Percentiles rank a stretch among this genome's conserved stretches.
Conservation (phyloP, 2,888 invertebrate genomes). For the Brenthis ino region DNA sequence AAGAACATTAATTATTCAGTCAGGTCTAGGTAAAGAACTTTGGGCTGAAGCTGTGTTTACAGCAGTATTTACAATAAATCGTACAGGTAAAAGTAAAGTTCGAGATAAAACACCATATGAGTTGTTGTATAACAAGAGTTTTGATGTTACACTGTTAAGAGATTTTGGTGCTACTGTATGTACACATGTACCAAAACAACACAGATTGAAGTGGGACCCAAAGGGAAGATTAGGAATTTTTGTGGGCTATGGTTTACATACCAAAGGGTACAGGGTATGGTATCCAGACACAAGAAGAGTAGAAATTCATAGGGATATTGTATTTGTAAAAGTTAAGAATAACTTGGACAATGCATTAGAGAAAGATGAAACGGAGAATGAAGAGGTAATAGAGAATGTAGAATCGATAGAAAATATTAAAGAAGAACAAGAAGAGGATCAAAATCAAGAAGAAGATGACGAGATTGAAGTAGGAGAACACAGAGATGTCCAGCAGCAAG, state of each 20-base stretch:
- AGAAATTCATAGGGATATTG: too few relatives aligned
- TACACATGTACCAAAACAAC: slow-evolving; percentile 11
- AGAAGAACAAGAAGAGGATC: too few relatives aligned
- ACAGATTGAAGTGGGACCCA: not conserved
- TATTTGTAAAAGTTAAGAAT: too few relatives aligned
- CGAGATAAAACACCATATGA: slow-evolving; percentile 21
- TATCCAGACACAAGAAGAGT: too few relatives aligned
- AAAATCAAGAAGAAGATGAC: too few relatives aligned
- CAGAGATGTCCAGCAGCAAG: too few relatives aligned
- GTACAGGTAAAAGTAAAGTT: slow-evolving; percentile 16
- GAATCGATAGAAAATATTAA: too few relatives aligned
- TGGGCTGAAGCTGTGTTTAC: slow-evolving; percentile 18
- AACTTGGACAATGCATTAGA: too few relatives aligned
- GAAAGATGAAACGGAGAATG: too few relatives aligned
- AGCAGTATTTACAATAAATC: slow-evolving; percentile 18
- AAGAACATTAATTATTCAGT: not conserved
- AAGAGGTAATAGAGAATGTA: too few relatives aligned
- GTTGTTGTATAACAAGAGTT: slow-evolving; percentile 13
- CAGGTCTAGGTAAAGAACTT: slow-evolving; percentile 4
- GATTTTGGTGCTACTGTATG: slow-evolving; percentile 12
- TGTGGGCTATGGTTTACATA: not conserved
- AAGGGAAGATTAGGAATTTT: slow-evolving; percentile 6
- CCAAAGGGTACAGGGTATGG: too few relatives aligned
- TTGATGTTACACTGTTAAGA: slow-evolving; percentile 9
- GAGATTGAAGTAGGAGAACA: too few relatives aligned